phyloP scores from a whole-genome alignment of 1,140 invertebrate genomes.

The Hylyphantes graminicola region DNA sequence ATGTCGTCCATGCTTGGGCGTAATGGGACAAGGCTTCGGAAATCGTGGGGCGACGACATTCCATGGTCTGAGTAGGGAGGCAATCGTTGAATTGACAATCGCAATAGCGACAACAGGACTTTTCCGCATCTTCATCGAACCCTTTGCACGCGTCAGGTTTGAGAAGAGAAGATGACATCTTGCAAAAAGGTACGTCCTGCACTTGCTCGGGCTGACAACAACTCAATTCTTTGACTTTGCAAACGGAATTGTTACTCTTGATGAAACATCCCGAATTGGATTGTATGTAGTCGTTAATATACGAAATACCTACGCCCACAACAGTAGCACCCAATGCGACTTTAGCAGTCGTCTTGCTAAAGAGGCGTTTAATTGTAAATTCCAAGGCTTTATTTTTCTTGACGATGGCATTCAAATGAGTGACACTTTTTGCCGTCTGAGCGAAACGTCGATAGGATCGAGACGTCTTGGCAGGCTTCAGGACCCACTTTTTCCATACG shows the following conservation, averaged over 20 bases:
- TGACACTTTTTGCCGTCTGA: not conserved
- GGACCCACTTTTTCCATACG: not conserved
- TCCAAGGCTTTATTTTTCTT: not conserved
- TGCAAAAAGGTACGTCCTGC: not conserved
- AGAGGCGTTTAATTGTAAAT: not conserved
- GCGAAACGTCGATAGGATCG: not conserved
- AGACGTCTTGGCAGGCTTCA: too few species aligned
- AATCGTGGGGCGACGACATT: conserved; percentile 6
- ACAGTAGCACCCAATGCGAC: not conserved
- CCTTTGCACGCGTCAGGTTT: not conserved
- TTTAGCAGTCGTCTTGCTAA: not conserved
- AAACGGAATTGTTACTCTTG: not conserved
- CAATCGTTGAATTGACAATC: not conserved
- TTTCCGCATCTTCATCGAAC: conserved; percentile 5
- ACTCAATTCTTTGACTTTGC: conserved; percentile 17
- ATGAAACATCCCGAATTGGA: conserved; percentile 36
- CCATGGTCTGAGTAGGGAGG: not conserved
- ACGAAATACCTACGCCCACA: not conserved
- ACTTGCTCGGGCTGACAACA: conserved; percentile 1
- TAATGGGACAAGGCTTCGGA: not conserved
- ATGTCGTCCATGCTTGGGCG: not conserved
- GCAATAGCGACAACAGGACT: not conserved
- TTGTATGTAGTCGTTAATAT: conserved; percentile 13
- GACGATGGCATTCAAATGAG: not conserved
- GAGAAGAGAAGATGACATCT: not conserved